Evolutionary conservation across 2,888 invertebrate genomes (phyloP).

Genomic region (Cosmia pyralina): DNA sequence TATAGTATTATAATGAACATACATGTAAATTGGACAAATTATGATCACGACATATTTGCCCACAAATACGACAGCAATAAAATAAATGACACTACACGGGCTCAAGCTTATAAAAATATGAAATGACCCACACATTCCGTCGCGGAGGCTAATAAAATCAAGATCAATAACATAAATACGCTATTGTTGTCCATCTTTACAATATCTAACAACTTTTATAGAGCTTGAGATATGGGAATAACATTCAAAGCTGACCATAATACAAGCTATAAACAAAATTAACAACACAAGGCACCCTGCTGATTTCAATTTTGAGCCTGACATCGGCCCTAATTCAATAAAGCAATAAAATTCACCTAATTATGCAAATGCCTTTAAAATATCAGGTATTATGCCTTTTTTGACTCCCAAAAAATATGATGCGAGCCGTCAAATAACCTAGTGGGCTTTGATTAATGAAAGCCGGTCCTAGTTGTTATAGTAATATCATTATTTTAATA

Average conservation of each 20-base stretch:
- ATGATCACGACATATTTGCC: constrained; percentile 57
- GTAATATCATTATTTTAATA: constrained; percentile 81
- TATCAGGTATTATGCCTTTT: constrained; percentile 86
- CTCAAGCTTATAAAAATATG: constrained; percentile 65
- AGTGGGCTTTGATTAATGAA: constrained; percentile 84
- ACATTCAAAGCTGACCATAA: constrained; percentile 88
- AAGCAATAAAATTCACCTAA: constrained; percentile 91
- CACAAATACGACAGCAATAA: constrained; percentile 62
- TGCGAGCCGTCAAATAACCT: constrained; percentile 80
- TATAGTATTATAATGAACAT: constrained; percentile 67
- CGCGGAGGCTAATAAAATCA: constrained; percentile 81
- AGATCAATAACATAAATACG: constrained; percentile 86
- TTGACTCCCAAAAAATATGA: constrained; percentile 84
- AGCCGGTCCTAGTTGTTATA: constrained; percentile 73
- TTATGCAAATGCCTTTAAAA: constrained; percentile 89
- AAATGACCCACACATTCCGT: constrained; percentile 66
- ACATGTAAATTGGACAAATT: constrained; percentile 64
- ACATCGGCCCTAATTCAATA: constrained; percentile 90
- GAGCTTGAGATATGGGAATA: constrained; percentile 86
- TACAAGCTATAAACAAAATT: constrained; percentile 90
- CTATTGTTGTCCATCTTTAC: constrained; percentile 85
- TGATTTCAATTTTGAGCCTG: constrained; percentile 90
- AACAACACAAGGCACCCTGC: constrained; percentile 89
- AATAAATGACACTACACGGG: constrained; percentile 60
- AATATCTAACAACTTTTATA: constrained; percentile 86